phyloP scores from a whole-genome alignment of 2,888 invertebrate species.

The Macrosiphum euphorbiae region DNA sequence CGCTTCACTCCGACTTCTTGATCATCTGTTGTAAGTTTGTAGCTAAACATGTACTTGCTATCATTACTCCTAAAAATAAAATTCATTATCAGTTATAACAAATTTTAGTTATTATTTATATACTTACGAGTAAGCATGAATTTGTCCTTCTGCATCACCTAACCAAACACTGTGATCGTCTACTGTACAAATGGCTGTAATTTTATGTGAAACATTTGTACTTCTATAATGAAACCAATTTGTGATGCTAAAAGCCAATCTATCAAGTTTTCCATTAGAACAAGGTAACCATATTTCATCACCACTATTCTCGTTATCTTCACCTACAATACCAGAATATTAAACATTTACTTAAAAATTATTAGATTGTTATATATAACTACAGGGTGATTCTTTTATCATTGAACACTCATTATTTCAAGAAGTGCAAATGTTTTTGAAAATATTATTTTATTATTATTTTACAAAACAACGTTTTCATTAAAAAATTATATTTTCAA shows the following conservation, averaged over 20 bases:
- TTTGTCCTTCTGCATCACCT: slow-evolving; percentile 87
- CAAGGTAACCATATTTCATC: slow-evolving; percentile 83
- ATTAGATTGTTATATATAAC: neutral
- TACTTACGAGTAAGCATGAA: slow-evolving; percentile 79
- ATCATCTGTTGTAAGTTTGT: slow-evolving; percentile 79
- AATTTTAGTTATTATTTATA: neutral
- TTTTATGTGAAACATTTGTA: slow-evolving; percentile 72
- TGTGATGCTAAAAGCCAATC: slow-evolving; percentile 73
- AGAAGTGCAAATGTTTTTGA: no score
- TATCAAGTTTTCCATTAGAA: slow-evolving; percentile 77
- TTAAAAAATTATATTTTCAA: no score
- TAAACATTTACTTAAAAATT: neutral
- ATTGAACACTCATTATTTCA: no score
- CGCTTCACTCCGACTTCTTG: slow-evolving; percentile 77
- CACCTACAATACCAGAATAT: slow-evolving; percentile 24
- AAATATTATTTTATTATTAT: no score
- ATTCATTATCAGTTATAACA: neutral
- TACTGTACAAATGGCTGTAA: slow-evolving; percentile 70
- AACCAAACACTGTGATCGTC: slow-evolving; percentile 81
- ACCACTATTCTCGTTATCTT: slow-evolving; percentile 67
- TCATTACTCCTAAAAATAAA: slow-evolving; percentile 72
- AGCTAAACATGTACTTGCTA: slow-evolving; percentile 76
- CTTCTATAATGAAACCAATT: slow-evolving; percentile 78
- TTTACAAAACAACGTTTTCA: no score
- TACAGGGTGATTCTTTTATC: no score